Percentiles rank a stretch among this genome's conserved stretches.
Evolutionary conservation across 1,140 invertebrate species (phyloP).

Genomic region (Neotoxoptera formosana): DNA sequence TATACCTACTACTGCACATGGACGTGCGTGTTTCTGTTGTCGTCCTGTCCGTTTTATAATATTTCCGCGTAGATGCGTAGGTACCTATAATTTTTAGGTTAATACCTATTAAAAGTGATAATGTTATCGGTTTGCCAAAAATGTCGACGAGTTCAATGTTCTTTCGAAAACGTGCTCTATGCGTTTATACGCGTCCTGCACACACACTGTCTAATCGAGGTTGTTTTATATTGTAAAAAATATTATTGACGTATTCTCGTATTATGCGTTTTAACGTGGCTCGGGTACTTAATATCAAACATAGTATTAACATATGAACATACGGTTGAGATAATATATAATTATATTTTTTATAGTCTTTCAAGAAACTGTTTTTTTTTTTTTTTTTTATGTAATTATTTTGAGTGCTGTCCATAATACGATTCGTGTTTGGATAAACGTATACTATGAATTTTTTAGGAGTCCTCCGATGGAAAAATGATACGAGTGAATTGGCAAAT

Average conservation of each 20-base stretch:
- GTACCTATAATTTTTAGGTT: neutral
- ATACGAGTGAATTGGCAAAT: neutral
- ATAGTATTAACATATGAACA: neutral
- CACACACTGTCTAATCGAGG: neutral
- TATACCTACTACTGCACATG: neutral
- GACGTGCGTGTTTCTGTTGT: neutral
- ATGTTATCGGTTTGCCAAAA: constrained; percentile 38
- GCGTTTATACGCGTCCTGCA: neutral
- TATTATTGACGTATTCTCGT: neutral
- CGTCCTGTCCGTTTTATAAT: neutral
- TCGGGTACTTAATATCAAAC: neutral
- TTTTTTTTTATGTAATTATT: neutral
- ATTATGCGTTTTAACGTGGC: neutral
- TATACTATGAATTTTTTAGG: neutral
- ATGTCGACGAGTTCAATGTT: constrained; percentile 32
- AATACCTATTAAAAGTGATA: neutral
- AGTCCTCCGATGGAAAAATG: neutral
- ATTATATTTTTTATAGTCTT: neutral
- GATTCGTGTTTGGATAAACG: neutral
- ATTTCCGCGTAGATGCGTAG: neutral
- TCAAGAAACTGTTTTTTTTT: neutral
- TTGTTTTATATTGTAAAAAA: neutral
- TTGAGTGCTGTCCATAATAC: neutral
- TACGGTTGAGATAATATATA: neutral
- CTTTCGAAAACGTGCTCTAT: constrained; percentile 32